These are phyloP conservation scores for Alligator sinensis DNA, from an alignment of 2,113 vertebrate genomes.

Conservation along the genomic window DNA sequence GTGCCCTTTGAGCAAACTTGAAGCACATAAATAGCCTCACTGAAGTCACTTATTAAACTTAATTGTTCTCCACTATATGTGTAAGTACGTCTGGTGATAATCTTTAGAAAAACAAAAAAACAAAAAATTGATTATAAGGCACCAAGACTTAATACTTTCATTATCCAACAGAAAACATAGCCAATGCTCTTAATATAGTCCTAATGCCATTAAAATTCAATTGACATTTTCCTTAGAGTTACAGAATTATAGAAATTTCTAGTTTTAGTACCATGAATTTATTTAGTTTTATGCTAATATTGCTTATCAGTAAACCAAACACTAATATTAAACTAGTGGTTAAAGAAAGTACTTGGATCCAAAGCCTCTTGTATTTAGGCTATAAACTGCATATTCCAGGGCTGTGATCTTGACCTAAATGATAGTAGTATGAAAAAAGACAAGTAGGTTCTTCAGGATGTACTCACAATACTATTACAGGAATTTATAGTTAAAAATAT, in stretches of 20 bases:
- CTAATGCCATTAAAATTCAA: background rate
- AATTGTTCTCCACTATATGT: background rate
- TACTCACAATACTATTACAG: no score
- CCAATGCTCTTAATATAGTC: background rate
- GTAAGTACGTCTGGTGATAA: background rate
- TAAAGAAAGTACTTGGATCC: background rate
- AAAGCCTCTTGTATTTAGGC: background rate
- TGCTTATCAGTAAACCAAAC: background rate
- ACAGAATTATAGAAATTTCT: background rate
- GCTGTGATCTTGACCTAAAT: background rate
- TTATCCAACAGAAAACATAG: background rate
- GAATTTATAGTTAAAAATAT: background rate
- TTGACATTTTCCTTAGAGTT: background rate
- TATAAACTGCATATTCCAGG: accelerated
- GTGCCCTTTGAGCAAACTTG: no score
- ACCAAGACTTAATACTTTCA: background rate
- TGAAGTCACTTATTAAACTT: background rate
- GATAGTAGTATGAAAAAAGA: background rate
- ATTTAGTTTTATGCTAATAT: background rate
- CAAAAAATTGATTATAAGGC: background rate
- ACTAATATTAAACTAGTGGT: background rate
- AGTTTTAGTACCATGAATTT: background rate
- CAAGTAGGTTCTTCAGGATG: accelerated
- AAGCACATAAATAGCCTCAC: background rate
- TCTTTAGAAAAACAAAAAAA: background rate